Evolutionary conservation across 2,888 invertebrate species (phyloP), one percentile per base, ranked within the genome.

Genomic region (Dione vanillae): DNA sequence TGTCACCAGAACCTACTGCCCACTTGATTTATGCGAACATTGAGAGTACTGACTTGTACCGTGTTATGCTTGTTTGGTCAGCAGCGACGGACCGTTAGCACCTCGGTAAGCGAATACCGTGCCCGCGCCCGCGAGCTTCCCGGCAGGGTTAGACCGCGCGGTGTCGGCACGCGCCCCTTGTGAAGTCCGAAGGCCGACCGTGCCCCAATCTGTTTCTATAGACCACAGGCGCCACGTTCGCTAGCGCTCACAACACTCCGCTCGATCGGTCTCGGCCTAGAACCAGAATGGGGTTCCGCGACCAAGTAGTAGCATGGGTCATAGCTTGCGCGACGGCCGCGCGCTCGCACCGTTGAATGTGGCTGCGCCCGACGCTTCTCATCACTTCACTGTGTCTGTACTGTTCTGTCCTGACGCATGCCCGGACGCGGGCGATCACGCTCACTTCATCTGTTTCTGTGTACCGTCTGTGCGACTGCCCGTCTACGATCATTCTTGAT

Each of bases 361-460:
- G 92, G 92, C 92, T 92, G 92, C 90, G 92, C 92, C 92, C 92
- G 92, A 92, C 82, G 92, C 92, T 92, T 93, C 84, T 92, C 92
- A 92, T 92, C 90, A 90, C 91, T 91, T 93, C 92, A 92, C 92
- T 92, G 88, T 91, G 90, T 92, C 90, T 92, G 91, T 92, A 84
- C 92, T 91, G 91, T 80, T 84, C 91, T 92, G 91, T 92, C 91
- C 92, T 88, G 92, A 92, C 90, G 92, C 92, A 92, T 92, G 92
- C 92, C 92, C 92, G 89, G 87, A 84, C 87, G 90, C 87, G 92
- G 92, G 90, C 91, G 86, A 89, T 92, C 92, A 92, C 92, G 91
- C 92, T 92, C 92, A 91, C 92, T 91, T 90, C 92, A 92, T 92
- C 90, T 90, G 92, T 92, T 80, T 92, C 89, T 92, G 88, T 92